Conservation (phyloP, 2,113 vertebrate genomes). For the Cinclus cinclus region DNA sequence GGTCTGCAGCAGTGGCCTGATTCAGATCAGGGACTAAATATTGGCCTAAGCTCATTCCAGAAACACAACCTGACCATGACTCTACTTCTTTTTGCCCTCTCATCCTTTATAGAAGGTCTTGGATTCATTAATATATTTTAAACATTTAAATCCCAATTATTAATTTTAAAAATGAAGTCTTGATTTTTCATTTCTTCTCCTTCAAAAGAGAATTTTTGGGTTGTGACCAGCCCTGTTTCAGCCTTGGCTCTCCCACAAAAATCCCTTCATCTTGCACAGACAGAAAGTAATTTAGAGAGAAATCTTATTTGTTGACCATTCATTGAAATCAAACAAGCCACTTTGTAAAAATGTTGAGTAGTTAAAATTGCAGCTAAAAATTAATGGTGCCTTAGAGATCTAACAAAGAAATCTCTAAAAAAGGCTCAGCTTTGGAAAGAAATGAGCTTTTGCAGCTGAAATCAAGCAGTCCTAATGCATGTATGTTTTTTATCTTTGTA, state of each 20-base stretch:
- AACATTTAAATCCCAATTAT: background rate
- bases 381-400: background rate
- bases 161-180: background rate
- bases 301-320: background rate
- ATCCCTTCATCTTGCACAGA: background rate
- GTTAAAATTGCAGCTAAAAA: conserved; percentile 12
- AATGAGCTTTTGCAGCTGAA: background rate
- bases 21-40: background rate
- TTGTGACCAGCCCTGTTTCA: background rate
- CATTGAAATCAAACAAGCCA: background rate
- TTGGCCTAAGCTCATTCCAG: background rate
- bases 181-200: background rate
- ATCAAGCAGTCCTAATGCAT: background rate
- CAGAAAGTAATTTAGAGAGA: background rate
- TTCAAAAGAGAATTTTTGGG: background rate
- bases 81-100: background rate
- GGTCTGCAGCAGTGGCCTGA: background rate
- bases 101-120: background rate
- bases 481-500: background rate
- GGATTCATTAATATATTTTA: background rate
- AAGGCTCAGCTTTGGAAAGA: background rate
- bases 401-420: background rate
- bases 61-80: background rate
- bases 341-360: conserved; percentile 1
- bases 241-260: background rate